Base-by-base conservation (phyloP, 2,113 vertebrate species). In the Montifringilla adamsi region DNA sequence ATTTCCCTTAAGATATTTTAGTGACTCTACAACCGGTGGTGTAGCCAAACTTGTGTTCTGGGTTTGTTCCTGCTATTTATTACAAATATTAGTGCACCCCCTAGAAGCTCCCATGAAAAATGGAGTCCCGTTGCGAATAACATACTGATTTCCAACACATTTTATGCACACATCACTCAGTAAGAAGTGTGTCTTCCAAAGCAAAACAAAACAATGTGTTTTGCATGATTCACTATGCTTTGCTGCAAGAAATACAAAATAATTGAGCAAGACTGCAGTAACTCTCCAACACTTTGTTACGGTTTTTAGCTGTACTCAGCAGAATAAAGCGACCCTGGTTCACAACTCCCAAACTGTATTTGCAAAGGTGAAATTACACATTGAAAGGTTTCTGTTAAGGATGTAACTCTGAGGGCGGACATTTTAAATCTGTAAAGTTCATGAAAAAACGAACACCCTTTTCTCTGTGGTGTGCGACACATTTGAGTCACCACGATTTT, bases 181-280 rank as follows among this genome's bases (percentile, higher is more conserved):
- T 55, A 33, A 91, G 60, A 64, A 58, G 21, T 31, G 41, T 79
- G 30, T 58, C 76, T 90, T 89, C 89, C 78, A 95, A 59, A 87
- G 67, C 68, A 96, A 91, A 96, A 79, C 35, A 90, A 94, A 95
- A 89, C 79, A 95, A 74, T 75, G 55, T 96, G 90, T 87, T 94
- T 90, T 84, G 72, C 39, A 81, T 78, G 43, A 86, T 81, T 90
- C 83, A 77, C 73, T 84, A 67, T 1, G 9, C 60, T 77, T 84
- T 92, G 50, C 68, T 87, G 64, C 83, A 94, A 91, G 78, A 88
- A 95, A 70, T 59, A 80, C 39, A 74, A 83, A 80, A 83, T 67
- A 91, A 77, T 91, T 90, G 84, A 94, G 74, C 44, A 85, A 93
- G 53, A 50, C 53, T 87, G n/a, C 43, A 84, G 67, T 74, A 80